Evolutionary conservation across 2,113 vertebrate genomes (phyloP).

Genomic region (Rhynchopsitta pachyrhyncha): DNA sequence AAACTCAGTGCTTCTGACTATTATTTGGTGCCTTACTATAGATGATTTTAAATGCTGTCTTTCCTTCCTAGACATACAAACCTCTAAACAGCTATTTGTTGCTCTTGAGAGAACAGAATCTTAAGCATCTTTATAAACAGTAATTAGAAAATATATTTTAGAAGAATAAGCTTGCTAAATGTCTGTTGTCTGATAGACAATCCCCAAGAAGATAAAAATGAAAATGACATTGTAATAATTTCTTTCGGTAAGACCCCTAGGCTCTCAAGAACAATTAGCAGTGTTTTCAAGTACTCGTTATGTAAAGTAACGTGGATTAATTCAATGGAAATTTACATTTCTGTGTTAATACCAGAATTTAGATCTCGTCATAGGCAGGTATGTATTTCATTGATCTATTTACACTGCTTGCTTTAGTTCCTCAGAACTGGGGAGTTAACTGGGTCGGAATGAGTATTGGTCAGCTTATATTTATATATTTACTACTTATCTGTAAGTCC

Average conservation of each 20-base stretch:
- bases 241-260: background rate
- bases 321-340: background rate
- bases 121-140: background rate
- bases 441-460: background rate
- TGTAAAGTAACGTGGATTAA: background rate
- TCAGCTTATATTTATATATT: background rate
- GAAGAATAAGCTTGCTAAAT: background rate
- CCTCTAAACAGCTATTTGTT: background rate
- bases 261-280: background rate
- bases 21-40: background rate
- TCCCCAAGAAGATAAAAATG: background rate
- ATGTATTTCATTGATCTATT: background rate
- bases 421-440: background rate
- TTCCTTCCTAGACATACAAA: background rate
- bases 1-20: background rate
- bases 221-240: slow-evolving; percentile 11
- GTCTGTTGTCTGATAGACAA: background rate
- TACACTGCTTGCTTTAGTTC: background rate
- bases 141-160: background rate
- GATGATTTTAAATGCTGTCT: background rate
- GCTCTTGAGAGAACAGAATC: background rate
- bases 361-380: background rate
- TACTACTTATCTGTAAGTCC: background rate
- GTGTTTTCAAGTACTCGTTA: background rate
- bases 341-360: background rate